A percentile compares a stretch with the other conserved stretches of the same genome.
Evolutionary conservation across 2,888 invertebrate species (phyloP).

Genomic region (Ectropis crepuscularia): DNA sequence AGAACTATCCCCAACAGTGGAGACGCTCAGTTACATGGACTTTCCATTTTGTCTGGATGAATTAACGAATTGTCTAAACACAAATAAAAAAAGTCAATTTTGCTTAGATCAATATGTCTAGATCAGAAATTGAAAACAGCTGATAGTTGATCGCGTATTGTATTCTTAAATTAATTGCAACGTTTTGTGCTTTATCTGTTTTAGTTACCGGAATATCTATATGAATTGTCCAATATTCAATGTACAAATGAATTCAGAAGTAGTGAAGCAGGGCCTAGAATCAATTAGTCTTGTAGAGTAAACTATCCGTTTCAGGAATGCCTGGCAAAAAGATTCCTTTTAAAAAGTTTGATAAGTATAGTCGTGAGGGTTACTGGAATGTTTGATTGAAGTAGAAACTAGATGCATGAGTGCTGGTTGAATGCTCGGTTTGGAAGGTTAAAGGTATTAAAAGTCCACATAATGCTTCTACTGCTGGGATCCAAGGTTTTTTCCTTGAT

Average conservation of each 20-base stretch:
- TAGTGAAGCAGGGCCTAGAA: too few relatives aligned
- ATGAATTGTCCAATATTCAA: too few relatives aligned
- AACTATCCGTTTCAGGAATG: neutral
- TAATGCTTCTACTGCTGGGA: neutral
- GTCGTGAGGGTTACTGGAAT: constrained; percentile 6
- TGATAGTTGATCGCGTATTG: neutral
- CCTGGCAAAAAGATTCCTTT: neutral
- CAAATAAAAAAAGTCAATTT: neutral
- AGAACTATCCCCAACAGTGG: neutral
- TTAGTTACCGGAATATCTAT: too few relatives aligned
- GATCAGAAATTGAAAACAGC: neutral
- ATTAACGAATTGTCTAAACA: too few relatives aligned
- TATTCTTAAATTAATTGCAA: too few relatives aligned
- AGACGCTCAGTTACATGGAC: too few relatives aligned
- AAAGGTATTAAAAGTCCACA: neutral
- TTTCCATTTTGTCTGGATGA: too few relatives aligned
- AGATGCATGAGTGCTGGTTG: constrained; percentile 16
- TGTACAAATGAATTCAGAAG: too few relatives aligned
- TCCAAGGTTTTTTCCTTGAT: too few relatives aligned
- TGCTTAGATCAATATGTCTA: neutral
- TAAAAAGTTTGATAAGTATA: neutral
- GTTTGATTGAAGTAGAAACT: constrained; percentile 15
- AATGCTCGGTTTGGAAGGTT: constrained; percentile 25
- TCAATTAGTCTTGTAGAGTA: too few relatives aligned
- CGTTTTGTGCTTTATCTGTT: too few relatives aligned